phyloP scores from a whole-genome alignment of 2,797 vertebrate genomes.

The Potorous gilbertii region DNA sequence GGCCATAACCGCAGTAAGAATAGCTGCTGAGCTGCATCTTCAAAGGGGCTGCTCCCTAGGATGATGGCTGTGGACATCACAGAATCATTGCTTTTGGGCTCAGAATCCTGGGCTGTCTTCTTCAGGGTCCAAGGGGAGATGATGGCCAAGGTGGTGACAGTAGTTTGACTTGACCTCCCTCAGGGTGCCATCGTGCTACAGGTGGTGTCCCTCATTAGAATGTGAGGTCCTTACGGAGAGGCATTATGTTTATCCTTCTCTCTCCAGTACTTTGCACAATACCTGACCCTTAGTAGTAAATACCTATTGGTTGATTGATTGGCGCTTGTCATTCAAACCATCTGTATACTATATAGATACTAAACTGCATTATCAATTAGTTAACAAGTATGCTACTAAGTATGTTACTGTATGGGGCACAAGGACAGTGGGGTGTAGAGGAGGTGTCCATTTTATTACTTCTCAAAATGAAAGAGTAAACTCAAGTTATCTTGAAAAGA shows the following conservation, averaged over 20 bases:
- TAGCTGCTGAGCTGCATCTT: background rate
- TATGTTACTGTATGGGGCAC: background rate
- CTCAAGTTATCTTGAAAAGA: slow-evolving; percentile 20
- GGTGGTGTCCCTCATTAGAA: background rate
- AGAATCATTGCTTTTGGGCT: background rate
- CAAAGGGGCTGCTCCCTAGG: background rate
- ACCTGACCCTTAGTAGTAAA: background rate
- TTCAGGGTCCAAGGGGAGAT: background rate
- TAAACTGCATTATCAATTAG: background rate
- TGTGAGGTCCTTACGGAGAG: background rate
- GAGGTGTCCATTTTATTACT: background rate
- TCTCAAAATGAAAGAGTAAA: background rate
- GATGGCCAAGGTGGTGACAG: no score
- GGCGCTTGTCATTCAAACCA: background rate
- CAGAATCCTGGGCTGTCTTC: background rate
- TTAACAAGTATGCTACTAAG: slow-evolving; percentile 27
- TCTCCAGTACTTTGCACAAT: background rate
- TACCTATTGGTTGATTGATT: background rate
- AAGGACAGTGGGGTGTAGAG: slow-evolving; percentile 8
- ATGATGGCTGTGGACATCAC: background rate
- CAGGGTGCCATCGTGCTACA: background rate
- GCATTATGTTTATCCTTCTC: background rate
- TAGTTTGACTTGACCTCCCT: background rate
- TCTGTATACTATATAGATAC: background rate
- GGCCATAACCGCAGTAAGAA: background rate